Conservation (phyloP, 2,113 vertebrate genomes). For the Hemiscyllium ocellatum region DNA sequence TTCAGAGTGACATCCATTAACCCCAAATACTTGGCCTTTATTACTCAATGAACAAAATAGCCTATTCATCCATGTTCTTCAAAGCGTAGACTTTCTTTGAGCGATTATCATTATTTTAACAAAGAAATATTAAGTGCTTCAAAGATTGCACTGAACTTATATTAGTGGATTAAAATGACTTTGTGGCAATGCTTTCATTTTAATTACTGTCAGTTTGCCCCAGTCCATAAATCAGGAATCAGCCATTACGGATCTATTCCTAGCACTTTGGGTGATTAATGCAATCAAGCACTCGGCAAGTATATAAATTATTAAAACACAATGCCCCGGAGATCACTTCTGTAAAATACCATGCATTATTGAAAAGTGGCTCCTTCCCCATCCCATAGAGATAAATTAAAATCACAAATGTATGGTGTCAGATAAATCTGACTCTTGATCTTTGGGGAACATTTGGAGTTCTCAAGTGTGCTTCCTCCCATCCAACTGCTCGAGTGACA, state of each 20-base stretch:
- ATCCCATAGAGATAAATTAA: not conserved
- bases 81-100: not conserved
- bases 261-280: slow-evolving; percentile 25
- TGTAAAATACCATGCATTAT: slow-evolving; percentile 20
- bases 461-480: not conserved
- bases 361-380: not conserved
- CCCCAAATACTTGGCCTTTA: not conserved
- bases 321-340: slow-evolving; percentile 5
- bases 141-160: slow-evolving; percentile 21
- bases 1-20: not conserved
- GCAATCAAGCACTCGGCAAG: not conserved
- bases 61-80: not conserved
- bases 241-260: slow-evolving; percentile 19
- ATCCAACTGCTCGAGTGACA: not conserved
- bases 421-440: not conserved
- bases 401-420: not conserved
- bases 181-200: slow-evolving; percentile 26
- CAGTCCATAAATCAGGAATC: slow-evolving; percentile 24
- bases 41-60: not conserved
- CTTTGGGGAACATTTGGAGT: not conserved
- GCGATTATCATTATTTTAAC: slow-evolving; percentile 19
- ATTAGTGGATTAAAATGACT: slow-evolving; percentile 19
- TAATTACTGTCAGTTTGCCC: slow-evolving; percentile 14
- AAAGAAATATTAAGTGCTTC: slow-evolving; percentile 32
- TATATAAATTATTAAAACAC: slow-evolving; percentile 19